phyloP scores from a whole-genome alignment of 2,113 vertebrate genomes.

The Strix aluco region DNA sequence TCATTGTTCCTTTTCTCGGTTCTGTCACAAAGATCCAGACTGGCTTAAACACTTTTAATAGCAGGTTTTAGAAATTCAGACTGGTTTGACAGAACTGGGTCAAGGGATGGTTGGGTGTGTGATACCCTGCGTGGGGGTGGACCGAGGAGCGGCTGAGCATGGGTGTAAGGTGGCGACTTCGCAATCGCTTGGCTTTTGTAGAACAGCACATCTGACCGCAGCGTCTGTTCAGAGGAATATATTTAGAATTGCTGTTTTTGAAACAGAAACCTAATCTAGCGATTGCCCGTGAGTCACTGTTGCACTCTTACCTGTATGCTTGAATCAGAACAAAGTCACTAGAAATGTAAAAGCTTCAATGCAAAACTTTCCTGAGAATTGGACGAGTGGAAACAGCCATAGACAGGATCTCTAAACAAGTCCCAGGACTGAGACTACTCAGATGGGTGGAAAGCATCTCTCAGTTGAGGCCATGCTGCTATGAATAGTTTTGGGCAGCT shows the following conservation, averaged over 20 bases:
- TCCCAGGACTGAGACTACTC: neutral
- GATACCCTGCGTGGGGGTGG: neutral
- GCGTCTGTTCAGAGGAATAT: neutral
- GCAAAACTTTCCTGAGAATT: neutral
- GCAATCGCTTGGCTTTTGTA: neutral
- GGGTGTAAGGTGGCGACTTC: neutral
- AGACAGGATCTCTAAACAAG: neutral
- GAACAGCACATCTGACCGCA: neutral
- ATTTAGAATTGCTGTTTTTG: neutral
- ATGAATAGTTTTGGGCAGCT: neutral
- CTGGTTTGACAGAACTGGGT: neutral
- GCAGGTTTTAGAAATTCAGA: neutral
- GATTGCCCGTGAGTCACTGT: fast-evolving
- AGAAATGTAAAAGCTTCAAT: neutral
- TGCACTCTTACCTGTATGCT: neutral
- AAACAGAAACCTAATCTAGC: neutral
- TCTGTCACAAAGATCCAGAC: neutral
- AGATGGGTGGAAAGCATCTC: neutral
- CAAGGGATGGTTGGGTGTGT: neutral
- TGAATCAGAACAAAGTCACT: neutral
- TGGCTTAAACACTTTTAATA: neutral
- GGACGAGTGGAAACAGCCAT: neutral
- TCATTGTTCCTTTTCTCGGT: fast-evolving
- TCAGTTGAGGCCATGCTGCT: neutral
- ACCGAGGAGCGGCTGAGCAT: neutral